A percentile compares a stretch with the other conserved stretches of the same genome.
phyloP scores from a whole-genome alignment of 1,140 invertebrate species.

The Drosophila tropicalis region DNA sequence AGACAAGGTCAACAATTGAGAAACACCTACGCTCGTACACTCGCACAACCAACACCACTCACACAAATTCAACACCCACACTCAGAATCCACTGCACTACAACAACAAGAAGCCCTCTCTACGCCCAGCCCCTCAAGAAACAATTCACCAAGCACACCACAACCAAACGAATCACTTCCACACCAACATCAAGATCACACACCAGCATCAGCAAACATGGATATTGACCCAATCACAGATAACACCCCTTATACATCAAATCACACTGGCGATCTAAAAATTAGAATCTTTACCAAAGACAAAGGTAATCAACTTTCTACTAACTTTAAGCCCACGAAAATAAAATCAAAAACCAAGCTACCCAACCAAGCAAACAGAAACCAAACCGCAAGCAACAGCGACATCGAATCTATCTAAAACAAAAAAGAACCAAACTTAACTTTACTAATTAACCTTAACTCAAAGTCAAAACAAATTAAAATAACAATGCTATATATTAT shows the following conservation, averaged over 20 bases:
- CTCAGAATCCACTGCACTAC: too few relatives aligned
- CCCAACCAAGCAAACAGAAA: conserved; percentile 5
- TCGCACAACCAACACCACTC: not conserved
- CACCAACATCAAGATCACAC: conserved; percentile 3
- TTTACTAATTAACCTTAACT: not conserved
- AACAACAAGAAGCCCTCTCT: too few relatives aligned
- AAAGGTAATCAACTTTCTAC: not conserved
- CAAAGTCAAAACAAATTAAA: conserved; percentile 3
- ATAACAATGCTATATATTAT: conserved; percentile 6
- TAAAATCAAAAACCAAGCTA: conserved; percentile 1
- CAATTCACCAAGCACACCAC: not conserved
- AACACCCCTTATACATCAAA: not conserved
- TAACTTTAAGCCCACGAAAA: not conserved
- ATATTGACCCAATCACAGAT: not conserved
- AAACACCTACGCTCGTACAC: conserved; percentile 13
- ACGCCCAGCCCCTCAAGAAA: too few relatives aligned
- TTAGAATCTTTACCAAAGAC: not conserved
- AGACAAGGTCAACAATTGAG: conserved; percentile 6
- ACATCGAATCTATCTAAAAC: not conserved
- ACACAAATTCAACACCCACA: not conserved
- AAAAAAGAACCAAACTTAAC: not conserved
- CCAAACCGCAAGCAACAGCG: conserved; percentile 1
- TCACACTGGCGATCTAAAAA: not conserved
- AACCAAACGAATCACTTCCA: not conserved
- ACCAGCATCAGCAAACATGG: conserved; percentile 2